Percentiles rank a stretch among this genome's conserved stretches.
These are phyloP conservation scores for Hassar affinis DNA, from an alignment of 2,113 vertebrate genomes.

Conservation along the genomic window DNA sequence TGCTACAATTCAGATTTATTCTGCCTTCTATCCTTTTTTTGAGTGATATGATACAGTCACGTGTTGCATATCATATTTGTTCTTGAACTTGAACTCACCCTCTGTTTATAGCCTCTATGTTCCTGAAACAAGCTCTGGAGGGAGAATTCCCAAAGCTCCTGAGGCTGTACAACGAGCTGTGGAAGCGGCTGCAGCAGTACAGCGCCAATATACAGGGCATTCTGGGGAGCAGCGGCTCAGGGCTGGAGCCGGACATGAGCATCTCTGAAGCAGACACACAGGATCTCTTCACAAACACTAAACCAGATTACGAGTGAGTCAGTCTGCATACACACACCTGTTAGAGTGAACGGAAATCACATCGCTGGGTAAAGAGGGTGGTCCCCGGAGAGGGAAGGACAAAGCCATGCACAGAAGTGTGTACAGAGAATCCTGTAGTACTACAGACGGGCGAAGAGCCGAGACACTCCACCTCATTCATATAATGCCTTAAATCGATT, in stretches of 20 bases:
- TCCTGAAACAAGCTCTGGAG: slow-evolving; percentile 95
- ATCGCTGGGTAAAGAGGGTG: too few relatives aligned
- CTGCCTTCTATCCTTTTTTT: not conserved
- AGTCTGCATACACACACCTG: not conserved
- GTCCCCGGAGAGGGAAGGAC: not conserved
- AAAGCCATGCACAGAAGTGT: not conserved
- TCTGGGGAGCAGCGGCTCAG: slow-evolving; percentile 64
- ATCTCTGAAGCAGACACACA: slow-evolving; percentile 77
- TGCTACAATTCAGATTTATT: not conserved
- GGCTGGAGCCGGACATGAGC: slow-evolving; percentile 77
- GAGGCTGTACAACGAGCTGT: slow-evolving; percentile 92
- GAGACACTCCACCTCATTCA: too few relatives aligned
- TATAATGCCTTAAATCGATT: not conserved
- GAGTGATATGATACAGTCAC: not conserved
- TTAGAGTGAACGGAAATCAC: too few relatives aligned
- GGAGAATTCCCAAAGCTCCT: slow-evolving; percentile 95
- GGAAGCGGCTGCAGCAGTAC: slow-evolving; percentile 94
- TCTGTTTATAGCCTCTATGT: slow-evolving; percentile 77
- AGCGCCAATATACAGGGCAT: slow-evolving; percentile 83
- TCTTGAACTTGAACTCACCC: not conserved
- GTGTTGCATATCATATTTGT: not conserved
- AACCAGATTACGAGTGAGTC: slow-evolving; percentile 86
- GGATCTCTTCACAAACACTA: slow-evolving; percentile 82
- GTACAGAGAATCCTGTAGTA: not conserved
- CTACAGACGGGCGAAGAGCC: not conserved